These are phyloP conservation scores for Hyperoplus immaculatus DNA, from an alignment of 2,797 vertebrate species.

Conservation along the genomic window DNA sequence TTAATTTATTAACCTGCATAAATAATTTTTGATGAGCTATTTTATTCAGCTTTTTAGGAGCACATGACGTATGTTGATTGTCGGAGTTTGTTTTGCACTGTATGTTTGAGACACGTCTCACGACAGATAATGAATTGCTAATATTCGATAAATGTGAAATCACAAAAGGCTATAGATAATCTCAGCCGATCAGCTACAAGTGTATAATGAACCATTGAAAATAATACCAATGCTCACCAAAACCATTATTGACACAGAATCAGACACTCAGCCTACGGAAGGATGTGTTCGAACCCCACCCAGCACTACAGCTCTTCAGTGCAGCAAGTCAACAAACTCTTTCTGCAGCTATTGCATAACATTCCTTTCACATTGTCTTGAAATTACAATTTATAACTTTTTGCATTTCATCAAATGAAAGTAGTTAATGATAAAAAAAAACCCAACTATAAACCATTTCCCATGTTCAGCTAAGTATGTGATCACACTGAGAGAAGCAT, in stretches of 20 bases:
- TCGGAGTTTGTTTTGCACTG: too few species aligned
- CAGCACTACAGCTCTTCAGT: background rate
- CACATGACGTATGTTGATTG: too few species aligned
- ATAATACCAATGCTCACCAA: background rate
- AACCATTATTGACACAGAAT: background rate
- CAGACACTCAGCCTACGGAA: background rate
- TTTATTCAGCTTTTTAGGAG: too few species aligned
- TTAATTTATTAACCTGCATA: too few species aligned
- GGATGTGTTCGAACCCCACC: background rate
- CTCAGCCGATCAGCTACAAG: background rate
- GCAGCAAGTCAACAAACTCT: background rate
- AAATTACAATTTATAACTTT: too few species aligned
- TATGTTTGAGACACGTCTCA: too few species aligned
- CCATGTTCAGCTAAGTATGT: constrained; percentile 26
- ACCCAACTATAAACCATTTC: background rate
- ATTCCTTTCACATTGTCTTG: background rate
- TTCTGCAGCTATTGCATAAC: background rate
- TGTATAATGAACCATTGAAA: background rate
- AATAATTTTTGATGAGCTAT: too few species aligned
- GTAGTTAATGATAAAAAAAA: background rate
- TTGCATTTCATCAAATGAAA: too few species aligned
- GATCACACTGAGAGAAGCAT: constrained; percentile 14
- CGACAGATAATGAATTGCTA: too few species aligned
- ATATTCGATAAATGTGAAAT: background rate
- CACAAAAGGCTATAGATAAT: background rate